These are phyloP conservation scores for Synergus laeviventris DNA, from an alignment of 2,888 invertebrate species.

Conservation along the genomic window DNA sequence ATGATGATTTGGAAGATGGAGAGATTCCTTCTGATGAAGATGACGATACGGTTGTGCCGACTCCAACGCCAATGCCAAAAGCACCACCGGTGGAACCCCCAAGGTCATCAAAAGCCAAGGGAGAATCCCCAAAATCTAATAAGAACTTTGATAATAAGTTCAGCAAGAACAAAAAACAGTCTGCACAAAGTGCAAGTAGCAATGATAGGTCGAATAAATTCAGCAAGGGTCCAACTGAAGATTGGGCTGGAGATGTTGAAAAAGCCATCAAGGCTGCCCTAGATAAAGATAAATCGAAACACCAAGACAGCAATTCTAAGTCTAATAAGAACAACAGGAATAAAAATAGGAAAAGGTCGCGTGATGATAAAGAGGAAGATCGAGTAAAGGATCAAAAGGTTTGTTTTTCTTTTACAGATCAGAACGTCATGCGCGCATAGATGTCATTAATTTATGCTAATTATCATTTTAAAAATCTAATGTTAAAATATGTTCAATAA, in stretches of 20 bases:
- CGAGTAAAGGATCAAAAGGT: slow-evolving; percentile 75
- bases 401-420: slow-evolving; percentile 15
- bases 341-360: slow-evolving; percentile 67
- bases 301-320: slow-evolving; percentile 64
- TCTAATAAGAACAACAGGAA: slow-evolving; percentile 64
- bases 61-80: slow-evolving; percentile 54
- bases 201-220: slow-evolving; percentile 77
- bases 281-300: slow-evolving; percentile 80
- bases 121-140: slow-evolving; percentile 69
- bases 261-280: slow-evolving; percentile 87
- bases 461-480: no score
- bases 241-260: slow-evolving; percentile 88
- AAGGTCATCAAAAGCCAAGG: slow-evolving; percentile 68
- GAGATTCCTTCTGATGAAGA: slow-evolving; percentile 87
- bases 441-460: no score
- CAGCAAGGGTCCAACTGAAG: slow-evolving; percentile 79
- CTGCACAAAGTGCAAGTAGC: slow-evolving; percentile 59
- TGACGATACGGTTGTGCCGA: slow-evolving; percentile 71
- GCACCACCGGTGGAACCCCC: slow-evolving; percentile 54
- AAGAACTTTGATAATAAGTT: slow-evolving; percentile 70
- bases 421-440: no score
- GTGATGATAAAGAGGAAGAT: slow-evolving; percentile 77
- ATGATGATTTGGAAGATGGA: slow-evolving; percentile 89
- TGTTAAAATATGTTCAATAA: no score
- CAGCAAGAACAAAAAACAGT: slow-evolving; percentile 65